These are phyloP conservation scores for Gymnarchus niloticus DNA, from an alignment of 2,113 vertebrate genomes.

Conservation along the genomic window DNA sequence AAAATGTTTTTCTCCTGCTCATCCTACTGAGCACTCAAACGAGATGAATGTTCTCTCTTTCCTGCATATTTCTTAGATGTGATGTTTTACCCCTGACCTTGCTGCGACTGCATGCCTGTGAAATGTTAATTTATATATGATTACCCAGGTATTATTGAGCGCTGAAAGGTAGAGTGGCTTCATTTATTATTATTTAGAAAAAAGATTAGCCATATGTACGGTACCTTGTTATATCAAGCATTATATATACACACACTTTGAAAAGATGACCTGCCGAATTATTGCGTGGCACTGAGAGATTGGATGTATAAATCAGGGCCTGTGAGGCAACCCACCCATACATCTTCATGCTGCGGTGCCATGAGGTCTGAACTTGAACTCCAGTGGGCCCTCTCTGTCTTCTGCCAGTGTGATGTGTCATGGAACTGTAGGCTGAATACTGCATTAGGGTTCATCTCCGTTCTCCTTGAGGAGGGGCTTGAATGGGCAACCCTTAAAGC, in stretches of 20 bases:
- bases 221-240: not conserved
- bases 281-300: not conserved
- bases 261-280: not conserved
- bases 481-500: no score
- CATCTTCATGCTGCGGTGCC: not conserved
- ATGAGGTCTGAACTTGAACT: conserved; percentile 2
- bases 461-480: no score
- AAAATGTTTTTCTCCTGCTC: no score
- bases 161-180: not conserved
- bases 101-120: not conserved
- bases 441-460: no score
- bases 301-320: conserved; percentile 7
- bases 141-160: not conserved
- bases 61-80: not conserved
- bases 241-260: not conserved
- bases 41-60: no score
- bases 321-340: not conserved
- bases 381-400: not conserved
- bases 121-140: not conserved
- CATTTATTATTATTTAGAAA: conserved; percentile 17
- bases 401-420: not conserved
- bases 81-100: not conserved
- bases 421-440: not conserved
- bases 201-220: not conserved
- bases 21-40: no score